phyloP scores from a whole-genome alignment of 2,113 vertebrate species.

The Coryphaenoides rupestris region DNA sequence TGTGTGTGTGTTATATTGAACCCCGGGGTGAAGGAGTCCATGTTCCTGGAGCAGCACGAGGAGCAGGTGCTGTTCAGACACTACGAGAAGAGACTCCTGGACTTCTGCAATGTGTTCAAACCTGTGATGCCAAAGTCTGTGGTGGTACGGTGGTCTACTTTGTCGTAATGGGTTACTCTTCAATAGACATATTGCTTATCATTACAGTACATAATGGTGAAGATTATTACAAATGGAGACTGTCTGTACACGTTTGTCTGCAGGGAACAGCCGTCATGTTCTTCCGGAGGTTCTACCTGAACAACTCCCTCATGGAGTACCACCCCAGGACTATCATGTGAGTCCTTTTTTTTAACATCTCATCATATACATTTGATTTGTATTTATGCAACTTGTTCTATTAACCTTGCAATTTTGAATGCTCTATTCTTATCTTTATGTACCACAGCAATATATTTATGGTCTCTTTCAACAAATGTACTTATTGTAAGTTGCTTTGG shows the following conservation, averaged over 20 bases:
- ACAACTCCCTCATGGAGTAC: slow-evolving; percentile 96
- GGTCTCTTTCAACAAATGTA: too few species aligned
- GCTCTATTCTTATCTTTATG: too few species aligned
- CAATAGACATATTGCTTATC: neutral
- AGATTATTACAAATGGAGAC: too few species aligned
- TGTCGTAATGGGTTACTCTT: neutral
- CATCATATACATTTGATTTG: too few species aligned
- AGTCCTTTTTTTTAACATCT: too few species aligned
- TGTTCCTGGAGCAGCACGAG: slow-evolving; percentile 79
- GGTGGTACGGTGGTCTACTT: slow-evolving; percentile 81
- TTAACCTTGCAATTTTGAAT: too few species aligned
- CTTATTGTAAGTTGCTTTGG: too few species aligned
- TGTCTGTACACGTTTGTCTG: slow-evolving; percentile 11
- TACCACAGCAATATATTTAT: too few species aligned
- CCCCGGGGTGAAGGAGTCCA: slow-evolving; percentile 68
- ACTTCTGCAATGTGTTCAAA: slow-evolving; percentile 89
- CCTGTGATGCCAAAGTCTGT: slow-evolving; percentile 91
- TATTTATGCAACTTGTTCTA: too few species aligned
- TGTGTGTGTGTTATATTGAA: slow-evolving; percentile 11
- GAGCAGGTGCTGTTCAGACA: slow-evolving; percentile 85
- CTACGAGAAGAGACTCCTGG: slow-evolving; percentile 89
- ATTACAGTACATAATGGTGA: too few species aligned
- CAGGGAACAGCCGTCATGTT: slow-evolving; percentile 94
- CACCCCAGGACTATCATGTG: slow-evolving; percentile 94
- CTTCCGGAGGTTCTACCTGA: slow-evolving; percentile 95